Evolutionary conservation across 2,888 invertebrate genomes (phyloP), one percentile per base, ranked within the genome.

Genomic region (Platypus cylindrus): DNA sequence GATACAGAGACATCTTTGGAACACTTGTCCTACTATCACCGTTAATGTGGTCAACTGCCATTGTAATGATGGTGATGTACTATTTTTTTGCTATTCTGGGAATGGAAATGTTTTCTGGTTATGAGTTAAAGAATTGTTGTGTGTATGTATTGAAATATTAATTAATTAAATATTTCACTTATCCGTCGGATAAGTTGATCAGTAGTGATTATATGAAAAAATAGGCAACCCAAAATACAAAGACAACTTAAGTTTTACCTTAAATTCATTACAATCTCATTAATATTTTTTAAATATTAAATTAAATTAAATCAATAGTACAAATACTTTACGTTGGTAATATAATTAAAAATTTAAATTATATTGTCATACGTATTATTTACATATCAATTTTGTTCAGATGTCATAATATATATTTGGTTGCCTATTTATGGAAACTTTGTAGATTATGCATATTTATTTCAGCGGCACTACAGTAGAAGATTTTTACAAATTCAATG

Each of bases 21-120:
- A 54, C 53, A 14, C 44, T 54, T 25, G 53, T 54, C 9, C 48
- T 53, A 5, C 63, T 89, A 22, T 73, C 81, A 0, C 82, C 85
- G n/a, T 66, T 85, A 13, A 81, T 89, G 75, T 75, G 79, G 31
- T 84, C 85, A 0, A 81, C 87, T 0, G 79, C 79, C 8, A 73
- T 84, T 44, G 85, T 86, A 8, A 82, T 87, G 73, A 64, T 81
- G 35, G 78, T 81, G 47, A 69, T 87, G 61, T 89, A 86, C 59
- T 90, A 85, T 60, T 85, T 83, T 66, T 89, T 86, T 63, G 84
- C 86, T 3, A 82, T 90, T 46, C 74, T 89, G 51, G 89, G 86
- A 32, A 89, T 89, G 86, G 90, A 89, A 58, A 62, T 85, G 14
- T 87, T 89, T 59, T 71, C 82, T 1, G 68, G 71, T 1, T 73